Evolutionary conservation across 2,113 vertebrate species (phyloP).

Genomic region (Lepus timidus): DNA sequence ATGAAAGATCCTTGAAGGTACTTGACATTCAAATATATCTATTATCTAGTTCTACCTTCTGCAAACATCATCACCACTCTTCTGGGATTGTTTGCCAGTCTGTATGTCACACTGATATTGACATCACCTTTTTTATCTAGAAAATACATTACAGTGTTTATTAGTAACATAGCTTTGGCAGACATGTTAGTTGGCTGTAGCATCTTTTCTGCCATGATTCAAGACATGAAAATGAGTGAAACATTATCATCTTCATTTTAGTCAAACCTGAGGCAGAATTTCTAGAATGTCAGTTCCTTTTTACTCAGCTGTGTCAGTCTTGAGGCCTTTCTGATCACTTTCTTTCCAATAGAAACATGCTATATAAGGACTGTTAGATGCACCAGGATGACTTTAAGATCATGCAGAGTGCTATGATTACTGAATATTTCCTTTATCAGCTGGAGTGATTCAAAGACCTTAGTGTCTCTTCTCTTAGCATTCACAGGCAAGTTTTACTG

Average conservation of each 20-base stretch:
- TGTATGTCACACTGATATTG: slow-evolving; percentile 81
- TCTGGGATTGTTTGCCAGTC: slow-evolving; percentile 87
- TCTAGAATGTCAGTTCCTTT: slow-evolving; percentile 87
- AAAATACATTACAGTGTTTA: slow-evolving; percentile 89
- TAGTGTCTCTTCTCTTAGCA: not conserved
- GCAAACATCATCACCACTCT: slow-evolving; percentile 77
- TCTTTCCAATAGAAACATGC: slow-evolving; percentile 85
- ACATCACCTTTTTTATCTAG: slow-evolving; percentile 87
- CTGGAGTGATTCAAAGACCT: not conserved
- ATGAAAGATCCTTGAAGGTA: slow-evolving; percentile 88
- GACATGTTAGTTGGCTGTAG: slow-evolving; percentile 82
- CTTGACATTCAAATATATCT: slow-evolving; percentile 89
- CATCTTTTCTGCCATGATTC: not conserved
- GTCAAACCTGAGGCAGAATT: slow-evolving; percentile 72
- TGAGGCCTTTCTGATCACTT: slow-evolving; percentile 89
- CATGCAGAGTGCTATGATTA: slow-evolving; percentile 84
- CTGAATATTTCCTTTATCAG: slow-evolving; percentile 82
- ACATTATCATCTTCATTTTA: not conserved
- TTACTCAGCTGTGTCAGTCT: slow-evolving; percentile 89
- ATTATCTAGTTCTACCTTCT: slow-evolving; percentile 88
- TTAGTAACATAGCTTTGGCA: slow-evolving; percentile 87
- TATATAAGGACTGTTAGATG: slow-evolving; percentile 85
- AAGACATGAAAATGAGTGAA: accelerated
- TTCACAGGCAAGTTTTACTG: accelerated
- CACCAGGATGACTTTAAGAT: slow-evolving; percentile 72